Conservation (phyloP, 2,113 vertebrate species). For the Eubucco bourcierii region DNA sequence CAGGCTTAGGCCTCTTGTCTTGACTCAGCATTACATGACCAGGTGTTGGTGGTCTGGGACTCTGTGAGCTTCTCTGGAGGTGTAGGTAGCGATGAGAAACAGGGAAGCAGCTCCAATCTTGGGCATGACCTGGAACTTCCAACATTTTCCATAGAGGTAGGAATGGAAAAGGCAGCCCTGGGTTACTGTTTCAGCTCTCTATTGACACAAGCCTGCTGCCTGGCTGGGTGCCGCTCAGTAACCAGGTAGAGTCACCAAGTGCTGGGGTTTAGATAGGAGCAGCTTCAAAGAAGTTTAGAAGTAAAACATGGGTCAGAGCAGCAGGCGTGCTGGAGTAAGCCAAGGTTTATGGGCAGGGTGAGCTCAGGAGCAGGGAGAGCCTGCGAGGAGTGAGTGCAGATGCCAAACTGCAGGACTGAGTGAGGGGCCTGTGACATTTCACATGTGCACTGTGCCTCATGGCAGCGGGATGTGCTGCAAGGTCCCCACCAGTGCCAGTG, state of each 20-base stretch:
- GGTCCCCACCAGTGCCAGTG: background rate
- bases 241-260: constrained; percentile 13
- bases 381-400: background rate
- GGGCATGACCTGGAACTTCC: background rate
- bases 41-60: background rate
- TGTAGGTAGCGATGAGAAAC: background rate
- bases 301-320: constrained; percentile 30
- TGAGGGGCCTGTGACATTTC: background rate
- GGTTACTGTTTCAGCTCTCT: background rate
- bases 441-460: rapidly evolving
- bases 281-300: constrained; percentile 42
- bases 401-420: background rate
- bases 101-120: background rate
- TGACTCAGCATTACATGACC: background rate
- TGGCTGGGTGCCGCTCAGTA: background rate
- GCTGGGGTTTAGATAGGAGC: constrained; percentile 6
- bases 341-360: constrained; percentile 42
- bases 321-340: constrained; percentile 41
- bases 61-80: background rate
- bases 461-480: rapidly evolving
- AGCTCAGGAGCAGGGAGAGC: background rate
- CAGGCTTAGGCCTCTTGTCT: background rate
- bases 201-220: constrained; percentile 14
- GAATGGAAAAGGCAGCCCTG: background rate
- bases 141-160: background rate